Evolutionary conservation across 2,797 vertebrate genomes (phyloP).

Genomic region (Limnodromus scolopaceus): DNA sequence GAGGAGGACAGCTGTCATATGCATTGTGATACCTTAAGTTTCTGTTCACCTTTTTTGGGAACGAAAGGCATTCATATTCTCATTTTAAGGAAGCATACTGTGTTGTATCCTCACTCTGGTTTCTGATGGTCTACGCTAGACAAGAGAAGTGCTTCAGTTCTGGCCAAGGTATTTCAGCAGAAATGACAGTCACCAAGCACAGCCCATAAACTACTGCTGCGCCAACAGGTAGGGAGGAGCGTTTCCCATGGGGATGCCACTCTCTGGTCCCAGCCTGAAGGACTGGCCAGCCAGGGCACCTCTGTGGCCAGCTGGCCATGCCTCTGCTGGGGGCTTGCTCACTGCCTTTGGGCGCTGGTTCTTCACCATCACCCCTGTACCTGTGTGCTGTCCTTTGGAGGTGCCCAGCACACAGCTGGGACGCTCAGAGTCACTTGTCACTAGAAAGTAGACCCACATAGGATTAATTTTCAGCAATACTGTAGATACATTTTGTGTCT

Average conservation of each 20-base stretch:
- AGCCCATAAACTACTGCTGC: not conserved
- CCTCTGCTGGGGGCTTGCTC: not conserved
- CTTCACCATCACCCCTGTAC: not conserved
- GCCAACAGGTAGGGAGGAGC: not conserved
- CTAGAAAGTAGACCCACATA: not conserved
- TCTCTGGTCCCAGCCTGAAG: not conserved
- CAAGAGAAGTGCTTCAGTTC: not conserved
- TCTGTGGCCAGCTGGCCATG: not conserved
- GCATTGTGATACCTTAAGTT: too few relatives aligned
- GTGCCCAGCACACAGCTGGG: not conserved
- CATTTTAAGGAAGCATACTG: not conserved
- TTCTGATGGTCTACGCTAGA: not conserved
- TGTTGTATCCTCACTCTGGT: not conserved
- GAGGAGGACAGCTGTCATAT: not conserved
- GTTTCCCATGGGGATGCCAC: not conserved
- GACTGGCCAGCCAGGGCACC: too few relatives aligned
- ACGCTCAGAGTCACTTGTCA: not conserved
- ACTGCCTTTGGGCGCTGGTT: accelerated
- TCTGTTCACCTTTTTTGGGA: not conserved
- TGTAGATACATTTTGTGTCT: not conserved
- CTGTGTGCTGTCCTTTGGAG: not conserved
- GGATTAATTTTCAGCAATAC: not conserved
- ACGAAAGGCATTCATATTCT: not conserved
- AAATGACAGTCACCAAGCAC: not conserved
- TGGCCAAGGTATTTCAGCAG: not conserved